Evolutionary conservation across 2,113 vertebrate species (phyloP), one percentile per base, ranked within the genome.

Genomic region (Otocyon megalotis): DNA sequence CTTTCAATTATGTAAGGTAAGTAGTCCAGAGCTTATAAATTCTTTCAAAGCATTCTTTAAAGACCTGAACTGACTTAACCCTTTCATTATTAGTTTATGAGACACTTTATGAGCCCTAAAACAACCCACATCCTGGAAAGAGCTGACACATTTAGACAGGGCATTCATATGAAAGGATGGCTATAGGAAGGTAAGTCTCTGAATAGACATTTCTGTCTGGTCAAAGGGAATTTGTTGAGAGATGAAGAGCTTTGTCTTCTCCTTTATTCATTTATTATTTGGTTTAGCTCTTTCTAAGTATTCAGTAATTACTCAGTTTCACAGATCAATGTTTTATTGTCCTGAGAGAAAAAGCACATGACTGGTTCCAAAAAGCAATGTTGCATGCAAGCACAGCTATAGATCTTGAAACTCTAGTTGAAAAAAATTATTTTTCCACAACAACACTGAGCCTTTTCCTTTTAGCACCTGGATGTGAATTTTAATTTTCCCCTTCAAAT

Each of bases 51-150:
- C 69, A 88, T 81, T 96, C 96, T 97, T 96, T 97, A 92, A 93
- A 96, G 96, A 90, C 56, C 37, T 94, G 92, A 97, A 96, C 96
- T 93, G 92, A 93, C 80, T 96, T 98, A 97, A 98, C 96, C 92
- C 96, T 96, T 98, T 98, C 95, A 94, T 96, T 97, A 96, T 89
- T 96, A 96, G 95, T 97, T 98, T 97, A 98, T 90, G 92, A 97
- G 92, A 88, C 16, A 92, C 80, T 97, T 97, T 97, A 97, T 72
- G 80, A 96, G 94, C 79, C 65, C 93, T 94, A 67, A 94, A 98
- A 96, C 74, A 91, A 92, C 86, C 94, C 92, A 97, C 87, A 97
- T 95, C 97, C 96, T 97, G 86, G 96, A 98, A 96, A 80, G 0
- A 89, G 93, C 86, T 85, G 69, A 81, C 37, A 95, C 43, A 92